Evolutionary conservation across 2,797 vertebrate genomes (phyloP), one percentile per base, ranked within the genome.

Genomic region (Rhodeus uyekii): DNA sequence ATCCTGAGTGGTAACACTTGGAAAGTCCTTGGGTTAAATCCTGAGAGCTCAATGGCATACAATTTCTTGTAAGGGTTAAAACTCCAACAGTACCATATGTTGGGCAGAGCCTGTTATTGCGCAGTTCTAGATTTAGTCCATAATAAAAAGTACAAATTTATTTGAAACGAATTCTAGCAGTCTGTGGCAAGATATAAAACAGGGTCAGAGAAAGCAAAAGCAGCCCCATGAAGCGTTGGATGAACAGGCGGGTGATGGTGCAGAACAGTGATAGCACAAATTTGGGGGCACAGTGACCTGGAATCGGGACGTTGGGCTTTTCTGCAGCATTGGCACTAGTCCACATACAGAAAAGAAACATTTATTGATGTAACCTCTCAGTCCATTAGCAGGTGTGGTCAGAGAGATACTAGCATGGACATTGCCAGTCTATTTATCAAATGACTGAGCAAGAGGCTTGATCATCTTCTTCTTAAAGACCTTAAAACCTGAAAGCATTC

Each of bases 11-110:
- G 50, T 48, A 58, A 58, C 72, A 61, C 24, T 55, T 76, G 61
- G 27, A 75, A 68, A 80, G 86, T 80, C 65, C 83, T 84, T 80
- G 68, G 65, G 76, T 72, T 38, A 55, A 14, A 77, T 83, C 88
- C 88, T 89, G 88, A 89, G 86, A 84, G 79, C 13, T n/a, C 29
- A 53, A 34, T 39, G 53, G 83, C 61, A 86, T 85, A 83, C 65
- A 64, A 69, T 82, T 85, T 76, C 76, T 80, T 75, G 79, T 36
- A 67, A 63, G 75, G 71, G 78, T 85, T 81, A 85, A 72, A 79
- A 74, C 74, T 83, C 65, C 79, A 76, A 71, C 36, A 60, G 16
- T 44, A 80, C 55, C 65, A 44, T 19, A 34, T 60, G 76, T 53
- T 72, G 24, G 74, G 39, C 64, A 72, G 71, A 80, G 80, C 74